Conservation (phyloP, 2,888 invertebrate genomes). For the Scaptomyza parva region DNA sequence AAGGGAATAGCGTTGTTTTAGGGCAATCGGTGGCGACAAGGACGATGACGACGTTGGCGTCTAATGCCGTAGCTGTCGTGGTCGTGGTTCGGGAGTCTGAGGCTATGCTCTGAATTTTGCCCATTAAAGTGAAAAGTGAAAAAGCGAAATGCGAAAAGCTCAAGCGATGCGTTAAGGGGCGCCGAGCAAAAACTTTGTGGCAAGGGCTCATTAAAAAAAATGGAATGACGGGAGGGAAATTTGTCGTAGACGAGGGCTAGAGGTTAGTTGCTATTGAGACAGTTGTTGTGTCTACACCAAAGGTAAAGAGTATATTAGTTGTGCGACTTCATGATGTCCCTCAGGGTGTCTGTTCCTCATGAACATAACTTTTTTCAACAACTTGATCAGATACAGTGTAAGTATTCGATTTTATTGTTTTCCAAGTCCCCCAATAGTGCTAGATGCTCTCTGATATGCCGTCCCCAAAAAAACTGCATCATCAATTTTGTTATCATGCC, state of each 20-base stretch:
- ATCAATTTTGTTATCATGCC: too few relatives aligned
- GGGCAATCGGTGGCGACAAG: neutral
- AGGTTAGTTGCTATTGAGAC: neutral
- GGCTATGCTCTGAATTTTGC: slow-evolving; percentile 57
- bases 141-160: slow-evolving; percentile 41
- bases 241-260: neutral
- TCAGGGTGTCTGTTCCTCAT: too few relatives aligned
- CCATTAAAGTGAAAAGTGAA: slow-evolving; percentile 57
- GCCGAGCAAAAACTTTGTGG: slow-evolving; percentile 42
- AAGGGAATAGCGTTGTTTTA: neutral
- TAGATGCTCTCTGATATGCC: too few relatives aligned
- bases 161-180: slow-evolving; percentile 64
- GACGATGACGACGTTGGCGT: slow-evolving; percentile 1
- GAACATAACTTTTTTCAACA: too few relatives aligned
- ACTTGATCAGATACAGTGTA: too few relatives aligned
- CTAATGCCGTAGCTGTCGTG: neutral
- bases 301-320: too few relatives aligned
- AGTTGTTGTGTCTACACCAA: neutral
- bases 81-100: neutral
- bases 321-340: too few relatives aligned
- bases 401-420: too few relatives aligned
- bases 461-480: too few relatives aligned
- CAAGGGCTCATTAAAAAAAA: slow-evolving; percentile 5
- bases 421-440: too few relatives aligned
- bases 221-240: neutral